Base-by-base conservation (phyloP, 1,140 invertebrate species). In the Aricia agestis region DNA sequence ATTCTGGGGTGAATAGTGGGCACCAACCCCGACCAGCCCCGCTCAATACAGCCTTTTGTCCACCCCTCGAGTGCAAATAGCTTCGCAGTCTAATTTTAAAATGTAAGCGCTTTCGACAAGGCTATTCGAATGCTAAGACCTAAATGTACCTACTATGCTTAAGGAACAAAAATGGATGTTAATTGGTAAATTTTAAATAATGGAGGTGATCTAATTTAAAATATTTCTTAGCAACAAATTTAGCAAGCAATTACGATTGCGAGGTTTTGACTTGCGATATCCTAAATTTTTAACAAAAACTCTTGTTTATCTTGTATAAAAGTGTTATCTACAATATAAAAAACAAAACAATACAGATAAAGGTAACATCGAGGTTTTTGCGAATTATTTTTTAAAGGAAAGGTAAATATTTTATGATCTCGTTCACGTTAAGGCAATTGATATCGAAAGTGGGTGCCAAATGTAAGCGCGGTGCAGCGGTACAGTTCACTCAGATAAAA, bases 1-100 rank as follows among this genome's bases (percentile, higher is more conserved):
- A 9, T 31, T 63, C 19, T 63, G 19, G 19, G 19, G 18, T 63
- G 59, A 63, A 63, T 63, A 63, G 59, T 63, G 18, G 58, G 4
- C 58, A 17, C 15, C n/a, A 18, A 9, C 58, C n/a, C 58, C n/a
- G 19, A 63, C 18, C 10, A 25, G 17, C 59, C 19, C 9, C 59
- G 19, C 36, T 45, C 11, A 11, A 45, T 52, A 45, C 42, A 17
- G 36, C n/a, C 36, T 67, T 42, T 69, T 66, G 69, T 83, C 61
- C 73, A 65, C 75, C 61, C 63, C 78, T 84, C 77, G 78, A 84
- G 76, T 83, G 81, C 75, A 84, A 84, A 84, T 82, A 84, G 81
- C 78, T 77, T 81, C 45, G 77, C 81, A 78, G 81, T 80, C 76
- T 82, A 83, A 84, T 84, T 84, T 82, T 76, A 81, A 82, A 79